Conservation (phyloP, 2,888 invertebrate genomes). For the Pristionchus entomophagus region DNA sequence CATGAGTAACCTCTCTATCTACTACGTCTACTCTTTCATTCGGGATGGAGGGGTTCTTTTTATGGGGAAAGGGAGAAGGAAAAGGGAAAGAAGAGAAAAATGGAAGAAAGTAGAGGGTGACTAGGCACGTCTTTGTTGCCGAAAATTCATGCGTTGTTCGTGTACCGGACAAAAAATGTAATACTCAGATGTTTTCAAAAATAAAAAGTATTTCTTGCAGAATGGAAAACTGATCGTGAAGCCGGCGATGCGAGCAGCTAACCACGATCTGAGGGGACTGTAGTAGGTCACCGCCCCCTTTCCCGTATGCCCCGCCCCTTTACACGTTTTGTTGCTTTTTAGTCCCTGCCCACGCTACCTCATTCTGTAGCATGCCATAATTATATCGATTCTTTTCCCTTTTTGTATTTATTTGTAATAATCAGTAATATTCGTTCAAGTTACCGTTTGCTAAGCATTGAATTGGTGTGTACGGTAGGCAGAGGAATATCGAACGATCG, state of each 20-base stretch:
- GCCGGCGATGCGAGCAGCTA: conserved; percentile 55
- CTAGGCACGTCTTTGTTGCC: background rate
- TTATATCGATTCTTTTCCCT: background rate
- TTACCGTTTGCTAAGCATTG: background rate
- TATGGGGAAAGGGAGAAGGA: background rate
- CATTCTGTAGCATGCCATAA: conserved; percentile 27
- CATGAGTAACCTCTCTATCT: no score
- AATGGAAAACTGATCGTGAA: conserved; percentile 65
- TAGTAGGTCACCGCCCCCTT: conserved; percentile 29
- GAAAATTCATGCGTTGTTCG: background rate
- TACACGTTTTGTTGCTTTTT: background rate
- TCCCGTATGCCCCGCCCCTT: background rate
- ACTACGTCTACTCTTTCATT: no score
- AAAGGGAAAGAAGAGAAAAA: background rate
- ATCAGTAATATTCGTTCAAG: background rate
- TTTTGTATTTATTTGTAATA: conserved; percentile 25
- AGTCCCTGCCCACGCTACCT: background rate
- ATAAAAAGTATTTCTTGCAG: conserved; percentile 44
- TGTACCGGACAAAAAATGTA: background rate
- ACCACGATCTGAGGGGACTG: conserved; percentile 34
- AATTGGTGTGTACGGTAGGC: background rate
- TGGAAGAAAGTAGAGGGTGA: background rate
- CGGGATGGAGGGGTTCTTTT: no score
- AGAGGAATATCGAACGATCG: background rate
- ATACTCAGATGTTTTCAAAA: background rate